Evolutionary conservation across 2,888 invertebrate species (phyloP).

Genomic region (Globia sparganii): DNA sequence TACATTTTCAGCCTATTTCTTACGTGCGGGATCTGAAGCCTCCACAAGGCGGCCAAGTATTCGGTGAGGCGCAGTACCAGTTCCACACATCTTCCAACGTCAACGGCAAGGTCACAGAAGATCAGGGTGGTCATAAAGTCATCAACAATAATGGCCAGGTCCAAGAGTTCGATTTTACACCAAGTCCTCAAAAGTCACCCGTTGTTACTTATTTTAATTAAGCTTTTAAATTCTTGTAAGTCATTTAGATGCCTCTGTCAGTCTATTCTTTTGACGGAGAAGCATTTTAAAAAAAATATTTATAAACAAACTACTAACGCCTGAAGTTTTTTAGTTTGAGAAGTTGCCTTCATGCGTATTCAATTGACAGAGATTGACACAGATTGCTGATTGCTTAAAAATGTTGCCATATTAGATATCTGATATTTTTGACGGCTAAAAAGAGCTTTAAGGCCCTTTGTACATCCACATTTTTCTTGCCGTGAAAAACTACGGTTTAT

Average conservation of each 20-base stretch:
- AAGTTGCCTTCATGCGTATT: neutral
- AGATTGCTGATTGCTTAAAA: neutral
- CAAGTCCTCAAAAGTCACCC: neutral
- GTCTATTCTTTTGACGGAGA: neutral
- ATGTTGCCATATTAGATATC: slow-evolving; percentile 19
- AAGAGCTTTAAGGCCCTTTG: neutral
- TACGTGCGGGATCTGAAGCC: slow-evolving; percentile 47
- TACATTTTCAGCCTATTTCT: slow-evolving; percentile 6
- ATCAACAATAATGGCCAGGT: slow-evolving; percentile 50
- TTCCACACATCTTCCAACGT: slow-evolving; percentile 40
- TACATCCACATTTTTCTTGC: neutral
- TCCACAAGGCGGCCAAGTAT: slow-evolving; percentile 47
- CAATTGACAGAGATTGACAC: neutral
- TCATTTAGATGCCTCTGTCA: neutral
- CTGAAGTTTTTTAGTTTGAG: neutral
- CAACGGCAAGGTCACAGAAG: slow-evolving; percentile 43
- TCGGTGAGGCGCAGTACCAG: slow-evolving; percentile 43
- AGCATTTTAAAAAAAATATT: no score
- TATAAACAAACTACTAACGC: neutral
- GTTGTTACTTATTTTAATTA: slow-evolving; percentile 9
- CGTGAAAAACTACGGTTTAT: neutral
- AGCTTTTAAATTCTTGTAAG: neutral
- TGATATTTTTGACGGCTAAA: neutral
- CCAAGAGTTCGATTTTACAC: slow-evolving; percentile 47
- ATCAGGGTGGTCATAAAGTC: slow-evolving; percentile 47